Conservation (phyloP, 2,113 vertebrate species). For the Cebus imitator region DNA sequence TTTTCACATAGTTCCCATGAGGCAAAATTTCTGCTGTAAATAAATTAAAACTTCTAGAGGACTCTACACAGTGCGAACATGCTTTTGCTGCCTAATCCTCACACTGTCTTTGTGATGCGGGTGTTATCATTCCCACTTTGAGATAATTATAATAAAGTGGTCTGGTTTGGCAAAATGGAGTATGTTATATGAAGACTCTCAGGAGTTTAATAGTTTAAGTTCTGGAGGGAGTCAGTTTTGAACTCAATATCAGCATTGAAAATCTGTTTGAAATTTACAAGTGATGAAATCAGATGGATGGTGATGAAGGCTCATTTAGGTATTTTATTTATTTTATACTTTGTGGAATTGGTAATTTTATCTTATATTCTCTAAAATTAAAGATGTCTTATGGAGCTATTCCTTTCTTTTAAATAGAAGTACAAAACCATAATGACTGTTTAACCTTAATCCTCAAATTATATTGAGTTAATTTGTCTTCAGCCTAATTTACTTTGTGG, state of each 20-base stretch:
- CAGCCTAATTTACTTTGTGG: neutral
- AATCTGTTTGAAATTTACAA: constrained; percentile 48
- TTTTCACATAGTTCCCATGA: constrained; percentile 47
- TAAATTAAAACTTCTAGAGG: constrained; percentile 29
- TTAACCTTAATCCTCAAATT: constrained; percentile 34
- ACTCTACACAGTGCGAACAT: neutral
- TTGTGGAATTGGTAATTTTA: constrained; percentile 16
- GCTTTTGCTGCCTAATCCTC: neutral
- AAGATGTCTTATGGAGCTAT: neutral
- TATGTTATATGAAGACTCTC: neutral
- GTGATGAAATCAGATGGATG: neutral
- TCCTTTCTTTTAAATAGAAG: constrained; percentile 14
- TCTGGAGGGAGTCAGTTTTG: neutral
- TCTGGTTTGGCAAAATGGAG: neutral
- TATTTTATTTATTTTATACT: constrained; percentile 6
- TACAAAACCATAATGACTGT: neutral
- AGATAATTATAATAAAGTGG: constrained; percentile 4
- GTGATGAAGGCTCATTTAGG: neutral
- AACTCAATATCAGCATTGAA: constrained; percentile 9
- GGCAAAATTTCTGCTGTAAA: constrained; percentile 22
- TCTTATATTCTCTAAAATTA: neutral
- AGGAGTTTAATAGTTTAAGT: constrained; percentile 1
- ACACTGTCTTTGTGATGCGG: neutral
- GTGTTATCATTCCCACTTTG: constrained; percentile 16
- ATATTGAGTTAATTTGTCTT: constrained; percentile 14